A percentile compares a stretch with the other conserved stretches of the same genome.
Conservation (phyloP, 1,140 invertebrate genomes). For the Drosophila guanche region DNA sequence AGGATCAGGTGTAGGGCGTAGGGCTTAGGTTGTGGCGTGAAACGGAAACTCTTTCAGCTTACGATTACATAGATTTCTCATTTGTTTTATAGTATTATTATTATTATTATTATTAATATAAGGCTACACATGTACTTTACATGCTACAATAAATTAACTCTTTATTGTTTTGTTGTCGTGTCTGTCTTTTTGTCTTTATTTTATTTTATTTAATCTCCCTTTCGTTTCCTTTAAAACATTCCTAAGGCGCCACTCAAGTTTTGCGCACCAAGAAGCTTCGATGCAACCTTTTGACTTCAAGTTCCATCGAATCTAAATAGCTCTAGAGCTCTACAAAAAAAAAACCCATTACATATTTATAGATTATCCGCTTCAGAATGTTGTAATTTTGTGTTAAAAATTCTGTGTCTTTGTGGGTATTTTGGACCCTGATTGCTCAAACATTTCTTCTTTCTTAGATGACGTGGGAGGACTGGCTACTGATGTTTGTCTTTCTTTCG, state of each 20-base stretch:
- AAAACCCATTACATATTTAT: constrained; percentile 43
- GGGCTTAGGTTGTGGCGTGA: no score
- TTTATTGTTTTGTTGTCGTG: constrained; percentile 58
- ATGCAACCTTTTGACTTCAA: constrained; percentile 66
- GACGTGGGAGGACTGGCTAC: constrained; percentile 1
- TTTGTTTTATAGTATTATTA: constrained; percentile 37
- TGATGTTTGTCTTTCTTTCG: constrained; percentile 10
- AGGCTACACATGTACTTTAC: constrained; percentile 65
- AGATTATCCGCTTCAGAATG: constrained; percentile 38
- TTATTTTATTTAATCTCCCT: constrained; percentile 4
- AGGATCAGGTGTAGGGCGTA: no score
- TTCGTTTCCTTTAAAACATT: constrained; percentile 2
- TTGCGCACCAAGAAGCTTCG: constrained; percentile 64
- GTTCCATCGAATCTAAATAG: constrained; percentile 41
- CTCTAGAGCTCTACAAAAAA: constrained; percentile 34
- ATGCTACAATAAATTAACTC: constrained; percentile 74
- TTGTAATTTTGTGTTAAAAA: constrained; percentile 26
- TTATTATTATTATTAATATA: constrained; percentile 55
- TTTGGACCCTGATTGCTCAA: no score
- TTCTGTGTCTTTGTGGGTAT: constrained; percentile 2
- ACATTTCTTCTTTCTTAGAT: no score
- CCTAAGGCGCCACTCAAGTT: constrained; percentile 29
- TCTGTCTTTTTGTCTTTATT: constrained; percentile 32
- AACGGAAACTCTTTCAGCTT: constrained; percentile 32
- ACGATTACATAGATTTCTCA: constrained; percentile 42